These are phyloP conservation scores for Scopus umbretta DNA, from an alignment of 2,113 vertebrate species.

Conservation along the genomic window DNA sequence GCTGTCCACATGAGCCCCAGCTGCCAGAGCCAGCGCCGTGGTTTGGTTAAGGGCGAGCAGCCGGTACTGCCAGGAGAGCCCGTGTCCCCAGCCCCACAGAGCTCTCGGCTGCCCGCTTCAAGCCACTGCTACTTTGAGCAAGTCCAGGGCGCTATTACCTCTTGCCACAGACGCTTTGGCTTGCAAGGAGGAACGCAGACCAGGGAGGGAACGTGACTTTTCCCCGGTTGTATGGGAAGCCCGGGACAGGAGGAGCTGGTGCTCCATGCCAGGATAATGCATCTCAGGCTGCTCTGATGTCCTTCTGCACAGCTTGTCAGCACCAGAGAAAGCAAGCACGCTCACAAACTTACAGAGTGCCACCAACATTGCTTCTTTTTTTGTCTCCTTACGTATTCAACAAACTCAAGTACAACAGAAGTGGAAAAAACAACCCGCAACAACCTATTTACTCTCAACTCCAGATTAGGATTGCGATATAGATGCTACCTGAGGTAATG, in stretches of 20 bases:
- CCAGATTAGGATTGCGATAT: background rate
- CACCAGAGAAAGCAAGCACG: fast-evolving
- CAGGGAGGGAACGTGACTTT: background rate
- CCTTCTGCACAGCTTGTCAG: background rate
- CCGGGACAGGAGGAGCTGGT: background rate
- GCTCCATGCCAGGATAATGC: background rate
- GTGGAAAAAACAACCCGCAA: background rate
- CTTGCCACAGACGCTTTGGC: background rate
- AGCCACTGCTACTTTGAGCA: fast-evolving
- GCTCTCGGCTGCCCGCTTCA: fast-evolving
- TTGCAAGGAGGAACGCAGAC: fast-evolving
- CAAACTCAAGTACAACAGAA: background rate
- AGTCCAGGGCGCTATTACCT: fast-evolving
- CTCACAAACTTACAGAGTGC: background rate
- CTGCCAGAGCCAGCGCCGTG: fast-evolving
- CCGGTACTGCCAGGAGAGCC: background rate
- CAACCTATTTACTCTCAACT: background rate
- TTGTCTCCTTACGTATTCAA: background rate
- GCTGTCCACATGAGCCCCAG: fast-evolving
- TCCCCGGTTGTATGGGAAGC: fast-evolving
- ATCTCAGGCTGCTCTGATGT: fast-evolving
- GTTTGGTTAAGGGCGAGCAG: fast-evolving
- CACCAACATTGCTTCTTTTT: background rate
- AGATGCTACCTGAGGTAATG: background rate
- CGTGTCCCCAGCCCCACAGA: fast-evolving